Percentiles rank a stretch among this genome's conserved stretches.
Conservation (phyloP, 2,113 vertebrate genomes). For the Lepisosteus osseus region DNA sequence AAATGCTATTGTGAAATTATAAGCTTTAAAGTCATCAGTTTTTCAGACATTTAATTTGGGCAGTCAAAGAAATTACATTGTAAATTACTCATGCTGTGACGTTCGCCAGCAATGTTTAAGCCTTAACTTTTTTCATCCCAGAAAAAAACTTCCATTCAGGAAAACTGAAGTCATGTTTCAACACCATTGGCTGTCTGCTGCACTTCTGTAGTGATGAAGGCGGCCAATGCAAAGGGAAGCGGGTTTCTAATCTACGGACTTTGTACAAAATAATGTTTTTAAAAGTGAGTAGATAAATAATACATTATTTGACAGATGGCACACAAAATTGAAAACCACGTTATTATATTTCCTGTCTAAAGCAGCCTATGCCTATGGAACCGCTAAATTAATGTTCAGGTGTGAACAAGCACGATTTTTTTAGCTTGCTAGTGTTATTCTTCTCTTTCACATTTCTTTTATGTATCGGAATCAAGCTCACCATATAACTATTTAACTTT, state of each 20-base stretch:
- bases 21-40: slow-evolving; percentile 13
- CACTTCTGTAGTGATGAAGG: not conserved
- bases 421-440: too few species aligned
- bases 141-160: not conserved
- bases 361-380: too few species aligned
- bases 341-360: not conserved
- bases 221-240: not conserved
- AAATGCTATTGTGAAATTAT: slow-evolving; percentile 15
- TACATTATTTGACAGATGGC: not conserved
- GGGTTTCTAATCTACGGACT: not conserved
- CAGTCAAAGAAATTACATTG: slow-evolving; percentile 15
- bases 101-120: slow-evolving; percentile 1
- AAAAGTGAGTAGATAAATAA: not conserved
- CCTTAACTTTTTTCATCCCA: not conserved
- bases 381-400: too few species aligned
- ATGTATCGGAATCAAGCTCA: too few species aligned
- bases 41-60: slow-evolving; percentile 2
- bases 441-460: too few species aligned
- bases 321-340: not conserved
- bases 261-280: not conserved
- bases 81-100: slow-evolving; percentile 11
- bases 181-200: not conserved
- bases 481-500: too few species aligned
- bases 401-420: too few species aligned
- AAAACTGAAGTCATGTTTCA: not conserved